A percentile compares a stretch with the other conserved stretches of the same genome.
These are phyloP conservation scores for Datnioides undecimradiatus DNA, from an alignment of 2,113 vertebrate species.

Conservation along the genomic window DNA sequence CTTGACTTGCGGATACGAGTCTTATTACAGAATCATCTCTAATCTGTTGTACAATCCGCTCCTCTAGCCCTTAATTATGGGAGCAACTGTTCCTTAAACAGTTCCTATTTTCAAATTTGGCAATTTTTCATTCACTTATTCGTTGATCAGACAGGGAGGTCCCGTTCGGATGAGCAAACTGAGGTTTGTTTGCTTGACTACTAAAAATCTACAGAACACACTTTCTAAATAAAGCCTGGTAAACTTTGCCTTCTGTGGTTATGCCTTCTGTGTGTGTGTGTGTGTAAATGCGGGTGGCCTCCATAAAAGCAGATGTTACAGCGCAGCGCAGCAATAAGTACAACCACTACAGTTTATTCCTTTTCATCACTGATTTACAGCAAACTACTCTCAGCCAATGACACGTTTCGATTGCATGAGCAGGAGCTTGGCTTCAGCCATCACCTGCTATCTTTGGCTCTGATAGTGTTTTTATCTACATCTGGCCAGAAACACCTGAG, in stretches of 20 bases:
- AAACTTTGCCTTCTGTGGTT: conserved; percentile 50
- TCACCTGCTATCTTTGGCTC: conserved; percentile 55
- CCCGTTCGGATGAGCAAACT: conserved; percentile 37
- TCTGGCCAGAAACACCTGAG: conserved; percentile 33
- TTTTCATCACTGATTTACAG: conserved; percentile 72
- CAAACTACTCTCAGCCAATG: conserved; percentile 45
- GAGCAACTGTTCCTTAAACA: conserved; percentile 18
- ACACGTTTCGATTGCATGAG: conserved; percentile 13
- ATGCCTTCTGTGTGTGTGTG: conserved; percentile 3
- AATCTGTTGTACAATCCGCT: conserved; percentile 40
- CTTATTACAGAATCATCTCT: conserved; percentile 40
- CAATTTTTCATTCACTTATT: conserved; percentile 8
- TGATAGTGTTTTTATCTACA: conserved; percentile 39
- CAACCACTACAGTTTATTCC: conserved; percentile 34
- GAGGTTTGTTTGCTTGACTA: conserved; percentile 56
- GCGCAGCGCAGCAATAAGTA: conserved; percentile 39
- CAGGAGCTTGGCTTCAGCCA: conserved; percentile 29
- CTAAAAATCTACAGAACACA: conserved; percentile 42
- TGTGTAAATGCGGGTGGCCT: conserved; percentile 22
- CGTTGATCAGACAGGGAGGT: conserved; percentile 58
- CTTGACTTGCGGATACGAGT: conserved; percentile 42
- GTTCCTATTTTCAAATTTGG: conserved; percentile 26
- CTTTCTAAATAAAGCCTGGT: conserved; percentile 53
- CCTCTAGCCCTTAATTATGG: conserved; percentile 33
- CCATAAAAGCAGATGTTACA: conserved; percentile 58